Base-by-base conservation (phyloP, 2,113 vertebrate genomes). In the Dissostichus mawsoni region DNA sequence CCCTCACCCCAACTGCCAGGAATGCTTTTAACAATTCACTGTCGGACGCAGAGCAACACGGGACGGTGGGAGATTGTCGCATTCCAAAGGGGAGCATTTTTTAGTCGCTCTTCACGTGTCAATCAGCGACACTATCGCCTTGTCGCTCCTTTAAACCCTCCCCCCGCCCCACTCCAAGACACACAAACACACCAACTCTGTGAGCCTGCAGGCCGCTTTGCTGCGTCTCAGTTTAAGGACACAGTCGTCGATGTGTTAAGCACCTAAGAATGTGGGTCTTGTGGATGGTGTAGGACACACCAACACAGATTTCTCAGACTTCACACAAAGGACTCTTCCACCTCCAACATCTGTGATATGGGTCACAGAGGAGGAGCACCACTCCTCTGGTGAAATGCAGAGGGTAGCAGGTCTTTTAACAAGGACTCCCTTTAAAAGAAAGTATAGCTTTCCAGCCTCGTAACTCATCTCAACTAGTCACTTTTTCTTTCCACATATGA, bases 11-110 rank as follows among this genome's bases (percentile, higher is more conserved):
- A 75, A 82, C 89, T 53, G 79, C 78, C 89, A 84, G 93, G 94
- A 95, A 95, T 95, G 93, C 94, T 94, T 94, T 94, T 92, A 95
- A 93, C 86, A 84, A 90, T 92, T 90, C 83, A 85, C 86, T 63
- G 83, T 91, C 20, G 51, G 88, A 90, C 82, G 71, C 74, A 74
- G 87, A 88, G 86, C 90, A 90, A 93, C 89, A 85, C 63, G 89
- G 94, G 88, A 90, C 73, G 29, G 83, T 67, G 85, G 79, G 86
- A 93, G 93, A 94, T 92, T 93, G 93, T 90, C 84, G 69, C 93
- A 95, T 95, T 95, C 94, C 93, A 87, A 81, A 84, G 85, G 76
- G 88, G 81, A 85, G 84, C 81, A 59, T 91, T 90, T 94, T 94
- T 92, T 87, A 91, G 93, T 89, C 85, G 76, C 94, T 93, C 93